These are phyloP conservation scores for Anoncus sp. DNA, from an alignment of 2,888 invertebrate genomes.

Conservation along the genomic window DNA sequence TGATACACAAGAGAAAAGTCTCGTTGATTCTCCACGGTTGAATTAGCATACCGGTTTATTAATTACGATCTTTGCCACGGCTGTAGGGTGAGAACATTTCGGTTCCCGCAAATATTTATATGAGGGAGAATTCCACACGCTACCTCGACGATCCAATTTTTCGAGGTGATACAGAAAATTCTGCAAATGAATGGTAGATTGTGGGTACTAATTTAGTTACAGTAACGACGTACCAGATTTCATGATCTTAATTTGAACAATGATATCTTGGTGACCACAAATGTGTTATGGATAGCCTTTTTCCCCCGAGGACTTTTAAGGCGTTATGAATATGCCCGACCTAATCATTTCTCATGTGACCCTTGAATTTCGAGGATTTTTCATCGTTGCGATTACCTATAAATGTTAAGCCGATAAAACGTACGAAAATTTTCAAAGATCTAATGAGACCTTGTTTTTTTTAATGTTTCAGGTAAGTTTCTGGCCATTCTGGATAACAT, in stretches of 20 bases:
- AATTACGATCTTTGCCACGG: slow-evolving; percentile 70
- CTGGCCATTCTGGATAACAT: slow-evolving; percentile 14
- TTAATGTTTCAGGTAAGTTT: slow-evolving; percentile 79
- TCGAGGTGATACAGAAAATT: no score
- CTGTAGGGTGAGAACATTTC: no score
- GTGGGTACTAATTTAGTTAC: no score
- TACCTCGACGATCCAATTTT: no score
- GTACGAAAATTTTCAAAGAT: slow-evolving; percentile 19
- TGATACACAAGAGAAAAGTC: slow-evolving; percentile 64
- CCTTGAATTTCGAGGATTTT: no score
- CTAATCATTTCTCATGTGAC: no score
- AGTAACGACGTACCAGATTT: no score
- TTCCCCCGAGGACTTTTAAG: slow-evolving; percentile 21
- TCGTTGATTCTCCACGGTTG: slow-evolving; percentile 62
- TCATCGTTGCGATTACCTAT: slow-evolving; percentile 5
- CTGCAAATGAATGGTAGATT: no score
- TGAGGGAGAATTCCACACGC: no score
- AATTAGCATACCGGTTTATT: slow-evolving; percentile 80
- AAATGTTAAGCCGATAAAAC: slow-evolving; percentile 14
- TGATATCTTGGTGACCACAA: no score
- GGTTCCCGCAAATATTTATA: no score
- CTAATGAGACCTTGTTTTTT: slow-evolving; percentile 60
- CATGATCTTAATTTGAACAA: no score
- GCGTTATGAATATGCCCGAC: slow-evolving; percentile 22
- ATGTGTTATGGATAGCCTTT: slow-evolving; percentile 28